phyloP scores from a whole-genome alignment of 1,140 invertebrate genomes.

The Drosophila equinoxialis region DNA sequence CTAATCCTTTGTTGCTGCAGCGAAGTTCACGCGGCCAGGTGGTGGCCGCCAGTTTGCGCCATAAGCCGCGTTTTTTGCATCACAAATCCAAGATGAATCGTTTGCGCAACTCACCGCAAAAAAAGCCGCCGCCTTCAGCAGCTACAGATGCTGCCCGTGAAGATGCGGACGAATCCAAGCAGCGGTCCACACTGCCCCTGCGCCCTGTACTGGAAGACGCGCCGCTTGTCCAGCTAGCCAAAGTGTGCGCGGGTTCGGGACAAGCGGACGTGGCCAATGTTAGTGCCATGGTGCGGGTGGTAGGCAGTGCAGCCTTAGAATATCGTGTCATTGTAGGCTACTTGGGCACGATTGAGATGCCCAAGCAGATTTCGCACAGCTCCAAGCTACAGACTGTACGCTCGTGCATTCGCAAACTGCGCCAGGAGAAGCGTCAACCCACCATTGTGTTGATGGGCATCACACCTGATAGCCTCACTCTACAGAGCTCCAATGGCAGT shows the following conservation, averaged over 20 bases:
- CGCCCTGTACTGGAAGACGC: slow-evolving; percentile 72
- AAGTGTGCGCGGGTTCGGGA: slow-evolving; percentile 1
- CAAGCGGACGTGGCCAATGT: slow-evolving; percentile 80
- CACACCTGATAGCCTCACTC: slow-evolving; percentile 89
- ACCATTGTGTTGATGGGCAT: slow-evolving; percentile 94
- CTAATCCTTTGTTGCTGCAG: slow-evolving; percentile 49
- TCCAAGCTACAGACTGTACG: slow-evolving; percentile 88
- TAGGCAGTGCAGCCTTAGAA: slow-evolving; percentile 86
- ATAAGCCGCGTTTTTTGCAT: slow-evolving; percentile 72
- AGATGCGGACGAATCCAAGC: slow-evolving; percentile 29
- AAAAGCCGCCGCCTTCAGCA: slow-evolving; percentile 54
- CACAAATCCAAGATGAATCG: slow-evolving; percentile 78
- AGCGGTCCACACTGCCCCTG: slow-evolving; percentile 23
- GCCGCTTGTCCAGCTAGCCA: slow-evolving; percentile 43
- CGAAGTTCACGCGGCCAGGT: slow-evolving; percentile 52
- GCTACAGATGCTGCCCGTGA: not conserved
- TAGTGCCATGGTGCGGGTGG: slow-evolving; percentile 76
- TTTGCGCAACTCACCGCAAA: slow-evolving; percentile 73
- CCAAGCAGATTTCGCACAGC: slow-evolving; percentile 90
- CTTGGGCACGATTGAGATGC: slow-evolving; percentile 97
- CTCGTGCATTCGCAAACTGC: slow-evolving; percentile 93
- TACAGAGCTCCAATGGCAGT: slow-evolving; percentile 87
- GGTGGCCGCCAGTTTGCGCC: slow-evolving; percentile 60
- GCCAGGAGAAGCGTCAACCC: slow-evolving; percentile 94
- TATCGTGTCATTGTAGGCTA: slow-evolving; percentile 95